Evolutionary conservation across 2,113 vertebrate species (phyloP).

Genomic region (Bungarus multicinctus): DNA sequence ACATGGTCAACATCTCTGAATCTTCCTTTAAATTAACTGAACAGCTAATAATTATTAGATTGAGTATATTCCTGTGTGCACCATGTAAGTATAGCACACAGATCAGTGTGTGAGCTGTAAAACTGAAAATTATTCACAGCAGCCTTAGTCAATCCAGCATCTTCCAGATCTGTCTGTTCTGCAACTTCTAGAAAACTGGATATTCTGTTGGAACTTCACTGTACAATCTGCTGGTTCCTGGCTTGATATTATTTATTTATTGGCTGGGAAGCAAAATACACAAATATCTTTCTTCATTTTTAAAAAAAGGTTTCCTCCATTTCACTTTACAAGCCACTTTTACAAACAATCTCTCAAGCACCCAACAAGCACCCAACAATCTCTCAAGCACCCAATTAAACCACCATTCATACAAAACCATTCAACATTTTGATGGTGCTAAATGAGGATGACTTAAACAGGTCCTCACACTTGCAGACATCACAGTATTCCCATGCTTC

Average conservation of each 20-base stretch:
- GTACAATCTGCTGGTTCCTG: background rate
- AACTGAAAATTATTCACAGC: background rate
- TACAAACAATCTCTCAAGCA: background rate
- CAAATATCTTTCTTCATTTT: background rate
- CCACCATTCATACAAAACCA: background rate
- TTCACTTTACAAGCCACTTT: background rate
- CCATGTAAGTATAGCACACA: background rate
- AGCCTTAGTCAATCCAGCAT: background rate
- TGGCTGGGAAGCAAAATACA: background rate
- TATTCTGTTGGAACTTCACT: background rate
- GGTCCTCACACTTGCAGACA: background rate
- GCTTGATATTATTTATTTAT: background rate
- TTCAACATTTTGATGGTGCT: background rate
- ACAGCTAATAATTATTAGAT: background rate
- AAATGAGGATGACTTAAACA: background rate
- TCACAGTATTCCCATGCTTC: background rate
- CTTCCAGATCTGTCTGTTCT: background rate
- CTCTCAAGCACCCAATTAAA: background rate
- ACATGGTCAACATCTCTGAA: background rate
- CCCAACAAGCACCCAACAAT: background rate
- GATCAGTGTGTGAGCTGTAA: background rate
- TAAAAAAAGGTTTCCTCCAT: background rate
- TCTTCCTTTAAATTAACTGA: background rate
- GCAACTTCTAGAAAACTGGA: background rate
- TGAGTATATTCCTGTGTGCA: background rate